These are phyloP conservation scores for Aplysina aerophoba DNA, from an alignment of 37 sponge, comb jelly and placozoan genomes.

Conservation along the genomic window DNA sequence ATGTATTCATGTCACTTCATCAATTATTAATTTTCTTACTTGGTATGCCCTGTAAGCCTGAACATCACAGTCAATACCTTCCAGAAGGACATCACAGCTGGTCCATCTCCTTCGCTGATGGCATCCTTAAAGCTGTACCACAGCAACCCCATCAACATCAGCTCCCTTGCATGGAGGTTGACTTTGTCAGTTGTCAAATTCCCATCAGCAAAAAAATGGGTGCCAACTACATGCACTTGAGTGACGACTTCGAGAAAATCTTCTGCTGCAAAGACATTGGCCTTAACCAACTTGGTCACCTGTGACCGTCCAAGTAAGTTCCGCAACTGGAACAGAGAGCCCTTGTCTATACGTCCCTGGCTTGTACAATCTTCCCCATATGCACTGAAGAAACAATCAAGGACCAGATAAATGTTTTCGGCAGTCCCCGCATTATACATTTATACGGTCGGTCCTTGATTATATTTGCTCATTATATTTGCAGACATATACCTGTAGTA, in stretches of 20 bases:
- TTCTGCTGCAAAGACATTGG: constrained; percentile 41
- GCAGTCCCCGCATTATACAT: too few species aligned
- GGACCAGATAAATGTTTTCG: too few species aligned
- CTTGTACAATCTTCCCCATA: too few species aligned
- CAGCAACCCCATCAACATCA: constrained; percentile 21
- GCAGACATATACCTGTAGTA: too few species aligned
- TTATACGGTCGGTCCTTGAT: too few species aligned
- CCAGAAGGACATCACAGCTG: constrained; percentile 14
- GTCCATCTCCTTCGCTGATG: constrained; percentile 35
- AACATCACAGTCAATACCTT: constrained; percentile 24
- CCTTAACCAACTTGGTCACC: neutral
- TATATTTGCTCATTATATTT: too few species aligned
- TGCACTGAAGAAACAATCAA: too few species aligned
- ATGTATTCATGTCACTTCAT: too few species aligned
- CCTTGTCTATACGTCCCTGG: constrained; percentile 40
- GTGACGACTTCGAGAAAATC: constrained; percentile 41
- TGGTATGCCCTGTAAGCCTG: constrained; percentile 11
- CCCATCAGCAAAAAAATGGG: constrained; percentile 25
- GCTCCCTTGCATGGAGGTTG: neutral
- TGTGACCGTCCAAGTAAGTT: constrained; percentile 56
- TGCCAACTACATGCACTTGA: constrained; percentile 30
- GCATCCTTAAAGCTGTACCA: constrained; percentile 31
- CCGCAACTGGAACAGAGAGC: constrained; percentile 54
- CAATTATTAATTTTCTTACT: too few species aligned
- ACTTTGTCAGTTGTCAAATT: constrained; percentile 2